A percentile compares a stretch with the other conserved stretches of the same genome.
phyloP scores from a whole-genome alignment of 2,888 invertebrate genomes.

The Palloptera scutellata region DNA sequence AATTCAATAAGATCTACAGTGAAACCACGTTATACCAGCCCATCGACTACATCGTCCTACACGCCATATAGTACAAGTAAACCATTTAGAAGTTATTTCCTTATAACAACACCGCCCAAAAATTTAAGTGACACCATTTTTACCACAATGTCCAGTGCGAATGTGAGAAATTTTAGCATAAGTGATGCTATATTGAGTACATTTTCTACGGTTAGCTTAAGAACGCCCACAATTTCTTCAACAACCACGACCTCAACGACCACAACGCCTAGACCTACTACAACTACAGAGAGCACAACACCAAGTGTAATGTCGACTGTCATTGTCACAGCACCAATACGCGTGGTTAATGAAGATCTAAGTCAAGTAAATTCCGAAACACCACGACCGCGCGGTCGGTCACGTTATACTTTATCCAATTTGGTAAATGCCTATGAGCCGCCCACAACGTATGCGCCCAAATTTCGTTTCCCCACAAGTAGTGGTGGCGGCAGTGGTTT shows the following conservation, averaged over 20 bases:
- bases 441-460: constrained; percentile 62
- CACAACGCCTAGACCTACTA: constrained; percentile 34
- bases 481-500: constrained; percentile 24
- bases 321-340: constrained; percentile 49
- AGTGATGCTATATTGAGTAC: constrained; percentile 55
- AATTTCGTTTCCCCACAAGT: constrained; percentile 45
- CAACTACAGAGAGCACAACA: constrained; percentile 35
- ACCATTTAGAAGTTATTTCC: constrained; percentile 51
- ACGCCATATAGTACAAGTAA: constrained; percentile 50
- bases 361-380: constrained; percentile 36
- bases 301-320: constrained; percentile 48
- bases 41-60: constrained; percentile 40
- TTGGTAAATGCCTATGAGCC: constrained; percentile 53
- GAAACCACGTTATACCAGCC: constrained; percentile 48
- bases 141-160: constrained; percentile 47
- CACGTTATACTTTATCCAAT: constrained; percentile 59
- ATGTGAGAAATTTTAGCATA: constrained; percentile 52
- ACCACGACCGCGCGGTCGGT: constrained; percentile 55
- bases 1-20: constrained; percentile 50
- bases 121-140: constrained; percentile 47
- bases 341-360: constrained; percentile 30
- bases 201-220: constrained; percentile 42
- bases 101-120: constrained; percentile 48
- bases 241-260: constrained; percentile 37
- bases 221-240: constrained; percentile 22